phyloP scores from a whole-genome alignment of 2,797 vertebrate species.

The Crenichthys baileyi region DNA sequence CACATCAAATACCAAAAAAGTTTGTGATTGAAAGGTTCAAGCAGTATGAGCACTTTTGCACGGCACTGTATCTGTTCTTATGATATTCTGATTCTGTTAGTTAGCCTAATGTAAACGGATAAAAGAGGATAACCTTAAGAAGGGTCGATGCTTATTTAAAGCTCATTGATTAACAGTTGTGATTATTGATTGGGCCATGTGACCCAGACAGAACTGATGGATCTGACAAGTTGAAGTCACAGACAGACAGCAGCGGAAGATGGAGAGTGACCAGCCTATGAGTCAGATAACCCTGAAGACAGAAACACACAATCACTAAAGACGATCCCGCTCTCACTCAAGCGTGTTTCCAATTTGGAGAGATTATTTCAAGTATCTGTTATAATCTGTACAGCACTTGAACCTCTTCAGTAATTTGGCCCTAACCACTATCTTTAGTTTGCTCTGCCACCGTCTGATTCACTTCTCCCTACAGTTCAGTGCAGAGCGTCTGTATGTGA shows the following conservation, averaged over 20 bases:
- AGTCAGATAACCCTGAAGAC: constrained; percentile 15
- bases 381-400: constrained; percentile 66
- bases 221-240: constrained; percentile 65
- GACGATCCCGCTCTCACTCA: constrained; percentile 41
- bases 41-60: neutral
- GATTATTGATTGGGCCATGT: constrained; percentile 82
- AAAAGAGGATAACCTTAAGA: constrained; percentile 78
- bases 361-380: constrained; percentile 71
- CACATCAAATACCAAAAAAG: neutral
- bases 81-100: constrained; percentile 67
- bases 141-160: constrained; percentile 84
- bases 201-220: constrained; percentile 76
- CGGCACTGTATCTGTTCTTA: constrained; percentile 40
- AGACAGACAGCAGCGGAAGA: constrained; percentile 30
- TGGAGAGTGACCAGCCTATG: neutral
- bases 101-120: constrained; percentile 78
- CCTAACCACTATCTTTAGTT: constrained; percentile 59
- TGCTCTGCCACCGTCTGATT: constrained; percentile 46
- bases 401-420: constrained; percentile 66
- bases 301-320: constrained; percentile 2
- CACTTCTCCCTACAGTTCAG: constrained; percentile 52
- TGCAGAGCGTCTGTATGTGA: constrained; percentile 68
- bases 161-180: constrained; percentile 87
- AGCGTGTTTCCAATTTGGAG: constrained; percentile 44
- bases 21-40: neutral